phyloP scores from a whole-genome alignment of 2,888 invertebrate species.

The Tanytarsus gracilentus region DNA sequence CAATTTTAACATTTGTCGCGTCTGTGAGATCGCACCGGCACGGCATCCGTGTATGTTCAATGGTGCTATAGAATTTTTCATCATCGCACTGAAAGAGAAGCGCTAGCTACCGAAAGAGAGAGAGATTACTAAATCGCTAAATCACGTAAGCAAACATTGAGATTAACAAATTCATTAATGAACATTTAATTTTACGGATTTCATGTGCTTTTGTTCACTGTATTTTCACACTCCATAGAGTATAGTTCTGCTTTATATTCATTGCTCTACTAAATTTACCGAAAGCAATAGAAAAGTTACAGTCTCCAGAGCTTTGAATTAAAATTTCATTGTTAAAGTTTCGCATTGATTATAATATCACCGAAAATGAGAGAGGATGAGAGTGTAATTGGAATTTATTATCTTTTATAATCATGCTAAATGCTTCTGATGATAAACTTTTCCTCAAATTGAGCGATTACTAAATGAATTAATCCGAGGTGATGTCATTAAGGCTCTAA shows the following conservation, averaged over 20 bases:
- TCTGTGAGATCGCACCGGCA: neutral
- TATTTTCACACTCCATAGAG: neutral
- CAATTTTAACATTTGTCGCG: slow-evolving; percentile 22
- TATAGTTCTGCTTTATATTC: neutral
- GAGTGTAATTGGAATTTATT: neutral
- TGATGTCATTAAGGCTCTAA: slow-evolving; percentile 3
- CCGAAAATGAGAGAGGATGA: too few species aligned
- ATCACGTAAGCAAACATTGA: slow-evolving; percentile 28
- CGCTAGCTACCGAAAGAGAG: neutral
- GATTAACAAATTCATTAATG: slow-evolving; percentile 29
- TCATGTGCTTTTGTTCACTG: slow-evolving; percentile 7
- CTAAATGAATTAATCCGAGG: too few species aligned
- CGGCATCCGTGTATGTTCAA: too few species aligned
- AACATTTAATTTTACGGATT: slow-evolving; percentile 28
- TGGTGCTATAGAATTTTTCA: too few species aligned
- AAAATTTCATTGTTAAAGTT: neutral
- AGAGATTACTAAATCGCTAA: slow-evolving; percentile 23
- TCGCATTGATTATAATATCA: slow-evolving; percentile 6
- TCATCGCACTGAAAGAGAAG: too few species aligned
- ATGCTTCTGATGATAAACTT: too few species aligned
- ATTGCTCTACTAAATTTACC: too few species aligned
- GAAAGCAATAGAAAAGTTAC: neutral
- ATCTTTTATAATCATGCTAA: too few species aligned
- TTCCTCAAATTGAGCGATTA: too few species aligned
- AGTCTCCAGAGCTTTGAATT: too few species aligned